A percentile compares a stretch with the other conserved stretches of the same genome.
Evolutionary conservation across 2,888 invertebrate species (phyloP).

Genomic region (Coleophora flavipennella): DNA sequence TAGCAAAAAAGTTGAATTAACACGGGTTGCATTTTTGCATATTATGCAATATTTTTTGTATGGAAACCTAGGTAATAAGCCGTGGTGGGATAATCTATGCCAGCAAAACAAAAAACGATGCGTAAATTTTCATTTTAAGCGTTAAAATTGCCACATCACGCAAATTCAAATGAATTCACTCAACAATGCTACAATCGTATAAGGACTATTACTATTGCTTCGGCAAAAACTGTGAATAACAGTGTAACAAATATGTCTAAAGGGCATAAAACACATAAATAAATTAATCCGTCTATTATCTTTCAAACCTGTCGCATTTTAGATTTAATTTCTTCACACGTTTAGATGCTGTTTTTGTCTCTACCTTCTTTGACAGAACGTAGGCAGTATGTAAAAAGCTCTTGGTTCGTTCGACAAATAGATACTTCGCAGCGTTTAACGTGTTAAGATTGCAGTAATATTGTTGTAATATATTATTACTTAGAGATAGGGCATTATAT

Average conservation of each 20-base stretch:
- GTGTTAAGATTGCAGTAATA: neutral
- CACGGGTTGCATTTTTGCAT: no score
- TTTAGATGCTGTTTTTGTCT: neutral
- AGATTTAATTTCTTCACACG: neutral
- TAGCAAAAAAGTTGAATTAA: neutral
- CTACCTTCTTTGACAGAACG: neutral
- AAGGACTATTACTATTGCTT: no score
- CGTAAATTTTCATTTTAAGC: no score
- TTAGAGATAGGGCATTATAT: constrained; percentile 10
- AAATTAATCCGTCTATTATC: neutral
- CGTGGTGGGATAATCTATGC: neutral
- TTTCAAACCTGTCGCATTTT: neutral
- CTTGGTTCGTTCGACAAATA: no score
- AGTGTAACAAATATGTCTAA: neutral
- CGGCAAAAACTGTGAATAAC: no score
- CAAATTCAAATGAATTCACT: no score
- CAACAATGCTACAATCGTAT: no score
- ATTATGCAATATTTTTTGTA: neutral
- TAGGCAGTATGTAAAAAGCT: neutral
- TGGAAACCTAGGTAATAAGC: neutral
- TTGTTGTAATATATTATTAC: constrained; percentile 23
- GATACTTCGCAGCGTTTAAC: neutral
- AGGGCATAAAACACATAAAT: no score
- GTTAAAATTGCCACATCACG: no score
- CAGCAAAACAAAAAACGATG: neutral